Conservation (phyloP, 2,888 invertebrate species). For the Apodemia zela region DNA sequence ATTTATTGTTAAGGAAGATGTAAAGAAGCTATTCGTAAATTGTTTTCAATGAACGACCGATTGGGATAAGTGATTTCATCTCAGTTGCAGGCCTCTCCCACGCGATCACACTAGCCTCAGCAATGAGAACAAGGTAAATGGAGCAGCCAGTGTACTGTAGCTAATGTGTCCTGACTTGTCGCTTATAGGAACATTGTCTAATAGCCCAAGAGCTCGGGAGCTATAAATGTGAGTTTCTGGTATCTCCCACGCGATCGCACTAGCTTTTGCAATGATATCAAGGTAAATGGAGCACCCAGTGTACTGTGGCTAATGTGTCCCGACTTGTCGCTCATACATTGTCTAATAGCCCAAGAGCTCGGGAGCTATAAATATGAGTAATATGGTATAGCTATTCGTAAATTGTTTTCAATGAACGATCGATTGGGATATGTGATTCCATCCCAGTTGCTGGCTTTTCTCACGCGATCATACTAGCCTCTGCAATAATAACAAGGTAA, state of each 20-base stretch:
- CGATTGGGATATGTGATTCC: too few relatives aligned
- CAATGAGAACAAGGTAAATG: slow-evolving; percentile 44
- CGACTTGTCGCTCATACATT: slow-evolving; percentile 32
- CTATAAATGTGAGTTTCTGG: slow-evolving; percentile 6
- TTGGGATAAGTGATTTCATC: not conserved
- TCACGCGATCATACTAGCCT: slow-evolving; percentile 25
- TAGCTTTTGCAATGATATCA: slow-evolving; percentile 33
- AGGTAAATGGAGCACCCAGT: slow-evolving; percentile 45
- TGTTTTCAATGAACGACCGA: not conserved
- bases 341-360: not conserved
- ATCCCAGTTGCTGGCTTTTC: slow-evolving; percentile 23
- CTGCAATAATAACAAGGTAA: slow-evolving; percentile 41
- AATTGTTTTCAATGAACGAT: too few relatives aligned
- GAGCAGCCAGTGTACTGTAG: slow-evolving; percentile 40
- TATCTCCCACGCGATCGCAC: slow-evolving; percentile 27
- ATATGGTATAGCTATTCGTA: too few relatives aligned
- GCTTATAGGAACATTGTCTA: not conserved
- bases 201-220: not conserved
- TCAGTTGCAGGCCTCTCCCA: slow-evolving; percentile 26
- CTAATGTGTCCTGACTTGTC: slow-evolving; percentile 43
- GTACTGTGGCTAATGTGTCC: slow-evolving; percentile 43
- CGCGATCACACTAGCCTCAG: slow-evolving; percentile 23
- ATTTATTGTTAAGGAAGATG: not conserved
- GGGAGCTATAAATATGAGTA: too few relatives aligned
- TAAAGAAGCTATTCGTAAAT: not conserved